Base-by-base conservation (phyloP, 2,113 vertebrate species). In the Myrmophylax atrothorax region DNA sequence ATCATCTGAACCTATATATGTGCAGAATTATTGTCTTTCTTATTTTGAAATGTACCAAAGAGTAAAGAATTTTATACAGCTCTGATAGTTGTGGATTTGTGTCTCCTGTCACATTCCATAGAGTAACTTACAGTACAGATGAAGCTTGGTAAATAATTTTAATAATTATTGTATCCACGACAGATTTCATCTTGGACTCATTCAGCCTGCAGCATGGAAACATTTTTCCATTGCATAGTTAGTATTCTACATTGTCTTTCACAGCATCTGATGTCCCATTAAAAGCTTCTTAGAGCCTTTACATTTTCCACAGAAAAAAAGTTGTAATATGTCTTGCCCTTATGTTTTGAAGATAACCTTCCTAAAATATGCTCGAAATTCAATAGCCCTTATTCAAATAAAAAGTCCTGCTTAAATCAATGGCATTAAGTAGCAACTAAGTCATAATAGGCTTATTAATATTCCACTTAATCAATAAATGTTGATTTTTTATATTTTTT, bases 81-180 rank as follows among this genome's bases (percentile, higher is more conserved):
- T 75, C 19, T 88, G 56, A 63, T 67, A 64, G 46, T 50, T 49
- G 44, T 66, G 26, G 13, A 53, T 89, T 67, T 88, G 18, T 85
- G 12, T 74, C 47, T 59, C 19, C 40, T 83, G 62, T 87, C 74
- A 75, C 40, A 89, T 46, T 82, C 14, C 25, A 76, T n/a, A 82
- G 18, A 83, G 29, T 49, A 89, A 83, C 73, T 68, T 84, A 42
- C 23, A 77, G 15, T 40, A 76, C 19, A 90, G 62, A 82, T 1
- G 19, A 89, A 72, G 6, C 18, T 76, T 26, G 7, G 42, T 76
- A 94, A 93, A 89, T 92, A 92, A 95, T 95, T 88, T 29, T 84
- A 92, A 84, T 84, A 96, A 92, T 95, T 80, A 86, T 9, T 68
- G 9, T 63, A 68, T 40, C 13, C 29, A 67, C 33, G 86, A 86